A percentile compares a stretch with the other conserved stretches of the same genome.
These are phyloP conservation scores for Atherix ibis DNA, from an alignment of 2,888 invertebrate species.

Conservation along the genomic window DNA sequence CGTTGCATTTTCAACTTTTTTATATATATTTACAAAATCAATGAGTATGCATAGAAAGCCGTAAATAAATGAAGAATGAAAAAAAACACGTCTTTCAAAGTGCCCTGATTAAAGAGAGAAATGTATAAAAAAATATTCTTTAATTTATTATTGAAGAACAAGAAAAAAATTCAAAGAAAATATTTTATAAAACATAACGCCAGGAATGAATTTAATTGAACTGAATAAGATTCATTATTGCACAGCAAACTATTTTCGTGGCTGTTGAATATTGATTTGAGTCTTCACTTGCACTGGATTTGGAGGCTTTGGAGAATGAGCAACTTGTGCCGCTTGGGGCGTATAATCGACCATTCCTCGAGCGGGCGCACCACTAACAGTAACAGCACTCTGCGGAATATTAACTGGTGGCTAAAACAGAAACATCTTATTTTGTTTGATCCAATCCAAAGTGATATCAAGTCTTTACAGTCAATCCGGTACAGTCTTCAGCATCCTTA, in stretches of 20 bases:
- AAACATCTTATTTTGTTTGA: constrained; percentile 3
- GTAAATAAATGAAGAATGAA: no score
- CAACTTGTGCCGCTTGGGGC: constrained; percentile 71
- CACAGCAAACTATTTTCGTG: constrained; percentile 75
- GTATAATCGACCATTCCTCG: constrained; percentile 79
- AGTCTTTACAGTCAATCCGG: constrained; percentile 48
- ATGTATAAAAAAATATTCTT: not conserved
- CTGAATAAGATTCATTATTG: no score
- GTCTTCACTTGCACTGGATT: constrained; percentile 44
- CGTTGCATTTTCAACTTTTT: no score
- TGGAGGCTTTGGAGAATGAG: constrained; percentile 68
- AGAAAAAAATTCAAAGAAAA: no score
- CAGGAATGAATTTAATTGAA: no score
- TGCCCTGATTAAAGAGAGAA: no score
- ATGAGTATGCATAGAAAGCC: no score
- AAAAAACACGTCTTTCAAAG: no score
- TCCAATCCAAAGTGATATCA: not conserved
- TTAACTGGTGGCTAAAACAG: constrained; percentile 25
- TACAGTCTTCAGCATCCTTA: constrained; percentile 54
- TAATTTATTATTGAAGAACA: no score
- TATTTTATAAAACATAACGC: no score
- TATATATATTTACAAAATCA: no score
- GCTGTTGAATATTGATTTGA: constrained; percentile 66
- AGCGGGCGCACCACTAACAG: constrained; percentile 64
- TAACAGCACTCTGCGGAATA: constrained; percentile 58